These are phyloP conservation scores for Nemapogon koenigi DNA, from an alignment of 2,888 invertebrate species.

Conservation along the genomic window DNA sequence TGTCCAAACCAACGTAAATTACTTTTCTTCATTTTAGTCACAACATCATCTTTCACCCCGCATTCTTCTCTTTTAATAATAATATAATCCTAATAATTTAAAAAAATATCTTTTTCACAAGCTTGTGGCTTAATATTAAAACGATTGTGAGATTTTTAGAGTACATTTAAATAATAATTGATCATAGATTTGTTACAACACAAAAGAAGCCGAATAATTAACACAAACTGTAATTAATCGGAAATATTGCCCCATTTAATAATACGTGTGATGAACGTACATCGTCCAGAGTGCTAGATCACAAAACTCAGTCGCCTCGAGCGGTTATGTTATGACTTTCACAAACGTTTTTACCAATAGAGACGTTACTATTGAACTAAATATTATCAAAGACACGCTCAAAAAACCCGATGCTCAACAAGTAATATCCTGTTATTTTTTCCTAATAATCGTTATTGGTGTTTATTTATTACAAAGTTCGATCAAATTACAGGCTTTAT, in stretches of 20 bases:
- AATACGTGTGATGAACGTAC: slow-evolving; percentile 54
- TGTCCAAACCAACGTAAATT: no score
- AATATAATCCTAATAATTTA: no score
- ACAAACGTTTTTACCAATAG: slow-evolving; percentile 54
- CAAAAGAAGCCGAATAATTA: slow-evolving; percentile 35
- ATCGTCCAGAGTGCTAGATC: slow-evolving; percentile 2
- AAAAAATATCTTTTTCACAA: no score
- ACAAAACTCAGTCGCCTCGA: slow-evolving; percentile 29
- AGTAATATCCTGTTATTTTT: slow-evolving; percentile 63
- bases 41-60: no score
- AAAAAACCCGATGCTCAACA: slow-evolving; percentile 40
- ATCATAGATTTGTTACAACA: not conserved
- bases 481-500: slow-evolving; percentile 62
- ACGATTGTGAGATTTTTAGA: slow-evolving; percentile 4
- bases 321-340: slow-evolving; percentile 42
- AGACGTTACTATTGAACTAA: slow-evolving; percentile 54
- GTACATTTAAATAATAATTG: no score
- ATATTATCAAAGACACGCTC: slow-evolving; percentile 41
- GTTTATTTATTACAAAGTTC: slow-evolving; percentile 62
- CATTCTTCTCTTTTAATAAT: no score
- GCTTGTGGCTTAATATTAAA: no score
- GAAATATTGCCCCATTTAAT: slow-evolving; percentile 47
- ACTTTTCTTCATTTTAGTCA: no score
- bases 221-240: slow-evolving; percentile 50
- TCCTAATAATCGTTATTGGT: slow-evolving; percentile 64